phyloP scores from a whole-genome alignment of 2,797 vertebrate species.

The Danionella dracula region DNA sequence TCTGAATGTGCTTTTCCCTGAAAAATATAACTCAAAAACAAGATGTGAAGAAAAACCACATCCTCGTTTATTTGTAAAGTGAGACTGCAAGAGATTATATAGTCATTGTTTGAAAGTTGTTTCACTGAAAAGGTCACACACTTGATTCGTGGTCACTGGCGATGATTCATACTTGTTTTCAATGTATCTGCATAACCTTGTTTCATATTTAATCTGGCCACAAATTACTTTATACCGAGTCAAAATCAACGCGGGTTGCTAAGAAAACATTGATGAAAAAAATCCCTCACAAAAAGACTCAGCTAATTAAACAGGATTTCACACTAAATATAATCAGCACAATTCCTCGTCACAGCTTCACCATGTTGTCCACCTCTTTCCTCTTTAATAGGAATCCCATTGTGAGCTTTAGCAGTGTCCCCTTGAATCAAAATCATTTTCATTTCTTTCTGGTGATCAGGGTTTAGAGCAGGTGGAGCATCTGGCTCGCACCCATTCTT shows the following conservation, averaged over 20 bases:
- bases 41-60: too few relatives aligned
- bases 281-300: neutral
- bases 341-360: neutral
- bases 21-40: too few relatives aligned
- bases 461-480: constrained; percentile 61
- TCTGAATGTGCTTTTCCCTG: too few relatives aligned
- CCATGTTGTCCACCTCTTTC: neutral
- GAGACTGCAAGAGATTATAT: too few relatives aligned
- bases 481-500: constrained; percentile 41
- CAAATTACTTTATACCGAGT: neutral
- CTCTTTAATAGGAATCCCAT: neutral
- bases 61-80: too few relatives aligned
- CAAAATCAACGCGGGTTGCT: neutral
- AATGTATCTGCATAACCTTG: neutral
- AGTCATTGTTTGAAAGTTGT: too few relatives aligned
- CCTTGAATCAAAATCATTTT: neutral
- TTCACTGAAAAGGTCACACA: too few relatives aligned
- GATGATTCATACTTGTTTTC: neutral
- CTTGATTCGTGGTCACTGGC: too few relatives aligned
- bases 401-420: neutral
- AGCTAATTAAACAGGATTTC: constrained; percentile 1
- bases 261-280: neutral
- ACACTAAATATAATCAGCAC: neutral
- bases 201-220: neutral
- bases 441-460: constrained; percentile 31